Base-by-base conservation (phyloP, 1,140 invertebrate species). In the Drosophila seguyi region DNA sequence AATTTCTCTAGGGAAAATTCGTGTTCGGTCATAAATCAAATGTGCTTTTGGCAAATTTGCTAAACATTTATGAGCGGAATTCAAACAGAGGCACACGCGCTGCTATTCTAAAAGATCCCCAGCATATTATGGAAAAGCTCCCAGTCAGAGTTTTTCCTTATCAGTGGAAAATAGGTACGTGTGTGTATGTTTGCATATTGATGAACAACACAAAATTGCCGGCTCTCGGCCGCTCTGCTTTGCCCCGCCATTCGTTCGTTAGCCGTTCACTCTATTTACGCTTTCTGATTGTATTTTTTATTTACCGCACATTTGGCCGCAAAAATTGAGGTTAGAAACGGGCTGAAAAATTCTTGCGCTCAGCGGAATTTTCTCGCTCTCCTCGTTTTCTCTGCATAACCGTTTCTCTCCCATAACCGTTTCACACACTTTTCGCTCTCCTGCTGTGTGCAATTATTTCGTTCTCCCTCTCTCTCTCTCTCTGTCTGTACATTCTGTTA, bases 381-480 rank as follows among this genome's bases (percentile, higher is more conserved):
- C 38, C 38, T 56, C 31, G 27, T 29, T 67, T 34, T 45, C 61
- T 44, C 60, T 65, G 65, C 66, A 69, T 38, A 73, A 71, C 69
- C 69, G 69, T 36, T 73, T 73, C 73, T 68, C 77, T 85, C 66
- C 0, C 50, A 59, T 79, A 80, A 87, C 84, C 84, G 84, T 75
- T 87, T 87, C 84, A 87, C 84, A 87, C 80, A 87, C 80, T 88
- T 55, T 90, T 76, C 74, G 34, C 29, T 62, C 41, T 29, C 81
- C 52, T 52, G 39, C 65, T 83, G 29, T 68, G 65, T 68, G 66
- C 63, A 67, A 42, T 66, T 62, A 53, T 68, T 68, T 67, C 45
- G 45, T 68, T 68, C 13, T 34, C 45, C 45, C 36, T 41, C 44
- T 41, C 44, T 52, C 48, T 29, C 16, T 48, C n/a, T 36, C 20